These are phyloP conservation scores for Athene cunicularia DNA, from an alignment of 2,113 vertebrate species.

Conservation along the genomic window DNA sequence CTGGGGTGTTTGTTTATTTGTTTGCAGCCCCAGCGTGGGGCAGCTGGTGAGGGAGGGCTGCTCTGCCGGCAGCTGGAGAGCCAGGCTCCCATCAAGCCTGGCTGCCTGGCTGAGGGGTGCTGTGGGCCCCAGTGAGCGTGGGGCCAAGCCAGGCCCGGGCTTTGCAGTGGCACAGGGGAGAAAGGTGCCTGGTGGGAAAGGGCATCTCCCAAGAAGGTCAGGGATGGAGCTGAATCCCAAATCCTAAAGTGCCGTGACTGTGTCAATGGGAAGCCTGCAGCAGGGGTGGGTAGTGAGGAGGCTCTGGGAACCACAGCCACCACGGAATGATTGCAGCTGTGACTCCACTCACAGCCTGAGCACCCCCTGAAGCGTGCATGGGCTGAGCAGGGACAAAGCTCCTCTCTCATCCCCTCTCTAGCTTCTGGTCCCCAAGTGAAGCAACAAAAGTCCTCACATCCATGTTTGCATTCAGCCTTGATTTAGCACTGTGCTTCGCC, in stretches of 20 bases:
- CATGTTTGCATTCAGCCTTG: background rate
- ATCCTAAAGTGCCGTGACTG: background rate
- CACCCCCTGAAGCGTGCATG: background rate
- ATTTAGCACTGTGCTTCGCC: background rate
- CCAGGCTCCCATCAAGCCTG: accelerated
- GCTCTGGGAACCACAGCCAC: background rate
- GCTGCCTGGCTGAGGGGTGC: background rate
- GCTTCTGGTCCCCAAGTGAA: background rate
- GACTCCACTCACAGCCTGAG: background rate
- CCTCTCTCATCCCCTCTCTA: background rate
- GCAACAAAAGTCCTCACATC: background rate
- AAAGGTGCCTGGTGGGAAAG: background rate
- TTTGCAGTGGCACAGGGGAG: background rate
- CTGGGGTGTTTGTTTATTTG: conserved; percentile 50
- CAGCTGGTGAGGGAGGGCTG: conserved; percentile 7
- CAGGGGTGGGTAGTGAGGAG: background rate
- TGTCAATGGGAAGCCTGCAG: accelerated
- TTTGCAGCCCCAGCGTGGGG: background rate
- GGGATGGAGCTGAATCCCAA: background rate
- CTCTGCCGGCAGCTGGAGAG: background rate
- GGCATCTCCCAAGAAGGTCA: background rate
- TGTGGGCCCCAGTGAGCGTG: accelerated
- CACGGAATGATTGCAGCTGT: accelerated
- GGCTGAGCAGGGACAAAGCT: background rate
- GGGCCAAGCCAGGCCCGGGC: background rate